Percentiles rank a stretch among this genome's conserved stretches.
These are phyloP conservation scores for Platyrinchus mystaceus DNA, from an alignment of 2,797 vertebrate genomes.

Conservation along the genomic window DNA sequence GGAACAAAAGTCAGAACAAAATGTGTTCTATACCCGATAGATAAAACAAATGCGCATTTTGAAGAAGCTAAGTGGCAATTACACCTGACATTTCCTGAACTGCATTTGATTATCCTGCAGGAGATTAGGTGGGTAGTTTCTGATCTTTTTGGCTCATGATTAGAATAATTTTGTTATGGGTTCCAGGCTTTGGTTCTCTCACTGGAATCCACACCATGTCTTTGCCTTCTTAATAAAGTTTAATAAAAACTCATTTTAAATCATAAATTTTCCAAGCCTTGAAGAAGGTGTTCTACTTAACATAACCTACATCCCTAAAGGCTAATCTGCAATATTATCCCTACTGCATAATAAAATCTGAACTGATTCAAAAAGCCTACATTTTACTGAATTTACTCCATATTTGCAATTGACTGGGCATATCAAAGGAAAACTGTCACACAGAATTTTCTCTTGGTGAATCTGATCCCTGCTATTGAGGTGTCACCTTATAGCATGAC, in stretches of 20 bases:
- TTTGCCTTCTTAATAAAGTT: background rate
- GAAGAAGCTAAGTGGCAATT: background rate
- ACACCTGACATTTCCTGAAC: background rate
- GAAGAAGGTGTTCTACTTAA: background rate
- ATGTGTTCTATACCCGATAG: background rate
- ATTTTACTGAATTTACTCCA: background rate
- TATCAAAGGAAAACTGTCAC: background rate
- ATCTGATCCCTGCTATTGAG: background rate
- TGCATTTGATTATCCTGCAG: background rate
- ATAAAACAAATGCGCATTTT: background rate
- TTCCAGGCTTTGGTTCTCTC: background rate
- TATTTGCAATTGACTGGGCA: background rate
- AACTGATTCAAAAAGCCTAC: background rate
- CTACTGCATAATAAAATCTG: background rate
- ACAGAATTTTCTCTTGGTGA: background rate
- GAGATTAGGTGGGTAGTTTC: background rate
- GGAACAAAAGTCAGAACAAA: background rate
- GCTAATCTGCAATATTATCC: background rate
- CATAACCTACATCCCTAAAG: background rate
- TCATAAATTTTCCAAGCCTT: background rate
- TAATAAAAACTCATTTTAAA: background rate
- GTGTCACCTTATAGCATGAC: background rate
- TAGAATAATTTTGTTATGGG: background rate
- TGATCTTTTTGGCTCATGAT: background rate
- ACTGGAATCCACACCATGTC: background rate